Base-by-base conservation (phyloP, 2,113 vertebrate genomes). In the Columba janthina region DNA sequence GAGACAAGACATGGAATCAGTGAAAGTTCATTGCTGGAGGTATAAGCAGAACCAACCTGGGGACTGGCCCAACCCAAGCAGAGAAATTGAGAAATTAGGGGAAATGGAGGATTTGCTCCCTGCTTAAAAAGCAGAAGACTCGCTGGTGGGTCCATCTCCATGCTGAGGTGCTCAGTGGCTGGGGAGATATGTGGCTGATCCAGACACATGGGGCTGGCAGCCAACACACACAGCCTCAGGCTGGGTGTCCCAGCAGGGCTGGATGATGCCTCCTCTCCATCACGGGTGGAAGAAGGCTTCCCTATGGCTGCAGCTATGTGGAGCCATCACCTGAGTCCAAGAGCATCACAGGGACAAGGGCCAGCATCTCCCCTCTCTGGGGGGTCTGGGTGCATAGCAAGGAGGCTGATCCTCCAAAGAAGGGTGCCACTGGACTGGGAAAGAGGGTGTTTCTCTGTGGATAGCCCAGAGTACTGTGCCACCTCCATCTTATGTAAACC, bases 151-250 rank as follows among this genome's bases (percentile, higher is more conserved):
- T 24, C 48, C 46, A 78, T 67, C 28, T 73, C 36, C 50, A 15
- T 6, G 20, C 87, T 98, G 98, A 93, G 36, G 60, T 87, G 98
- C 97, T 89, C 98, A 98, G 85, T 91, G 75, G 70, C 97, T 98
- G 81, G 10, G 24, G 61, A 92, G n/a, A 95, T n/a, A 86, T 4
- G 20, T n/a, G 40, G 51, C 64, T 25, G 53, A 20, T 10, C 19
- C 40, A 36, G 40, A 46, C 53, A 71, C 12, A 2, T 21, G 60
- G 70, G 46, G 82, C 4, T n/a, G 51, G 56, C 42, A 85, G 56
- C 22, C 66, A n/a, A 38, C 29, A 4, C 2, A 13, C 42, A 53
- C 32, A 78, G 40, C 58, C 50, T n/a, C n/a, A 12, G 9, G n/a
- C 25, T 6, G 3, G 4, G 42, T 66, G 57, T 16, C 19, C 66